Evolutionary conservation across 1,140 invertebrate species (phyloP).

Genomic region (Theocolax elegans): DNA sequence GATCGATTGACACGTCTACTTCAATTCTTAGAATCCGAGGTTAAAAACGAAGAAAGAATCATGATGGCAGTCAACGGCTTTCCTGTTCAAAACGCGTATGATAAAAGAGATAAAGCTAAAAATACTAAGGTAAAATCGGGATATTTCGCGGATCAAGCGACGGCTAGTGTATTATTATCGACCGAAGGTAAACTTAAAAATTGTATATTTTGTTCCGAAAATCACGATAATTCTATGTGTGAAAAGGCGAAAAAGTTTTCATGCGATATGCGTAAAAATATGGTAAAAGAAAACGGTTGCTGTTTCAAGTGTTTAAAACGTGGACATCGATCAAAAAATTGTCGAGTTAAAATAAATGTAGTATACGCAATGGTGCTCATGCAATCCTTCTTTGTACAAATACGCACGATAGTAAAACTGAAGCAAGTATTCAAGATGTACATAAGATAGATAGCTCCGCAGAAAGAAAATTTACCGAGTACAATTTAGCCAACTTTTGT

Average conservation of each 20-base stretch:
- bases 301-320: constrained; percentile 42
- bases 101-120: neutral
- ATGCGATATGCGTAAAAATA: neutral
- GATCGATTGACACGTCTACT: constrained; percentile 44
- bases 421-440: neutral
- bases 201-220: constrained; percentile 3
- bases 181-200: constrained; percentile 12
- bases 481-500: too few species aligned
- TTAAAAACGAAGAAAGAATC: constrained; percentile 49
- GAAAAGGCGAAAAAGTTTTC: neutral
- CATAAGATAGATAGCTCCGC: too few species aligned
- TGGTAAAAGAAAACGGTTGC: neutral
- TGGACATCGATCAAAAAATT: constrained; percentile 23
- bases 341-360: constrained; percentile 38
- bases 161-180: constrained; percentile 20
- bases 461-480: too few species aligned
- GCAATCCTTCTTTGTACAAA: constrained; percentile 36
- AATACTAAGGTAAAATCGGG: constrained; percentile 17
- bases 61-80: constrained; percentile 42
- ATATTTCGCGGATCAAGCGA: constrained; percentile 5
- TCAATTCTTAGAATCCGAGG: constrained; percentile 46
- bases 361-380: constrained; percentile 34
- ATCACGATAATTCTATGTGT: neutral
- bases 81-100: neutral
- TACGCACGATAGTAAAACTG: neutral